phyloP scores from a whole-genome alignment of 2,888 invertebrate genomes.

The Taphrorychus bicolor region DNA sequence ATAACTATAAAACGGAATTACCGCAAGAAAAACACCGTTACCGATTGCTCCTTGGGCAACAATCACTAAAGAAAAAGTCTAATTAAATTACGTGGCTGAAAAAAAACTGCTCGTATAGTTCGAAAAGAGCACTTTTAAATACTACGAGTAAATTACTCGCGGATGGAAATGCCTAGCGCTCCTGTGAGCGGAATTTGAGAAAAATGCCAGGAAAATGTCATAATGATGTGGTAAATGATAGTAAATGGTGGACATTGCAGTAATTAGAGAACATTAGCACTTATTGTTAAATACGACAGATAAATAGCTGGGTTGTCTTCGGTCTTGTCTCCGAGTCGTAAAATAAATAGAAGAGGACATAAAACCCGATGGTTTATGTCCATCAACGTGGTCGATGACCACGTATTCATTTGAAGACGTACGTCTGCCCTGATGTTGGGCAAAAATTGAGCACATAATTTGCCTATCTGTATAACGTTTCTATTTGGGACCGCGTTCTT shows the following conservation, averaged over 20 bases:
- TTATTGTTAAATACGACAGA: slow-evolving; percentile 33
- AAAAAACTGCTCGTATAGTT: slow-evolving; percentile 16
- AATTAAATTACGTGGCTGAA: slow-evolving; percentile 25
- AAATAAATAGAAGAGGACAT: slow-evolving; percentile 38
- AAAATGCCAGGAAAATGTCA: slow-evolving; percentile 35
- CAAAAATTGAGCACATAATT: no score
- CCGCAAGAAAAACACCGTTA: slow-evolving; percentile 37
- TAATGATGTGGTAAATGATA: slow-evolving; percentile 38
- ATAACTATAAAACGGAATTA: slow-evolving; percentile 38
- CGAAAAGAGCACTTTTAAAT: slow-evolving; percentile 13
- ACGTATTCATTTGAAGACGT: slow-evolving; percentile 25
- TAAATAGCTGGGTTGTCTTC: slow-evolving; percentile 34
- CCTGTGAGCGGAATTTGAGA: slow-evolving; percentile 30
- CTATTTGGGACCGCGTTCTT: not conserved
- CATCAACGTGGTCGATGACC: slow-evolving; percentile 33
- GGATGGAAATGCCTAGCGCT: slow-evolving; percentile 27
- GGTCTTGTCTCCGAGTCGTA: slow-evolving; percentile 30
- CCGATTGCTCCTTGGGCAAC: slow-evolving; percentile 15
- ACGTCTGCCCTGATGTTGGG: not conserved
- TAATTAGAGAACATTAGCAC: slow-evolving; percentile 41
- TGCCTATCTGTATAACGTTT: no score
- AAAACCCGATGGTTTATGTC: slow-evolving; percentile 32
- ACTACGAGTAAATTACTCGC: slow-evolving; percentile 18
- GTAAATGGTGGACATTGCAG: slow-evolving; percentile 37
- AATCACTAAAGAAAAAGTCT: slow-evolving; percentile 16